Evolutionary conservation across 1,140 invertebrate genomes (phyloP).

Genomic region (Nomia melanderi): DNA sequence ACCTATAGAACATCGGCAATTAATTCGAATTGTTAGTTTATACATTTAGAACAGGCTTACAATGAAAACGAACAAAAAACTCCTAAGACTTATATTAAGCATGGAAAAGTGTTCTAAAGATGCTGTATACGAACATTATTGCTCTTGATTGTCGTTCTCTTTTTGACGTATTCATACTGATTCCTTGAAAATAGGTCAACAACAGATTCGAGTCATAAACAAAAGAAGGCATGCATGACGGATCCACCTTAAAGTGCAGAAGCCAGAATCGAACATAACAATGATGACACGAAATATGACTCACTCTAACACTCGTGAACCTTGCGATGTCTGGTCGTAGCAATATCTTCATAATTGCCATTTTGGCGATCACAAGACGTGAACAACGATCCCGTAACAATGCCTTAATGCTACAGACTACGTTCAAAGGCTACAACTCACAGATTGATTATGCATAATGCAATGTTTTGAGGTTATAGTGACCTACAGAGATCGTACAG

Average conservation of each 20-base stretch:
- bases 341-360: conserved; percentile 71
- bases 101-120: not conserved
- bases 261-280: conserved; percentile 21
- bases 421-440: conserved; percentile 32
- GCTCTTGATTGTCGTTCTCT: not conserved
- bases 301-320: conserved; percentile 69
- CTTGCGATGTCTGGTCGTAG: conserved; percentile 64
- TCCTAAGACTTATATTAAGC: not conserved
- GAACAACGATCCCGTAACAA: conserved; percentile 9
- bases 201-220: conserved; percentile 19
- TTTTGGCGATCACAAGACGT: conserved; percentile 28
- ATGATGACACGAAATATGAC: conserved; percentile 52
- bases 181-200: not conserved
- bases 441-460: conserved; percentile 58
- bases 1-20: not conserved
- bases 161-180: not conserved
- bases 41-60: not conserved
- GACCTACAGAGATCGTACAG: conserved; percentile 28
- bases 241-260: conserved; percentile 15
- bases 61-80: not conserved
- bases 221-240: conserved; percentile 17
- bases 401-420: conserved; percentile 37
- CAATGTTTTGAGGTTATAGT: conserved; percentile 55
- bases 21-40: not conserved
- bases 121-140: not conserved